Percentiles rank a stretch among this genome's conserved stretches.
Conservation (phyloP, 2,113 vertebrate genomes). For the Furnarius figulus region DNA sequence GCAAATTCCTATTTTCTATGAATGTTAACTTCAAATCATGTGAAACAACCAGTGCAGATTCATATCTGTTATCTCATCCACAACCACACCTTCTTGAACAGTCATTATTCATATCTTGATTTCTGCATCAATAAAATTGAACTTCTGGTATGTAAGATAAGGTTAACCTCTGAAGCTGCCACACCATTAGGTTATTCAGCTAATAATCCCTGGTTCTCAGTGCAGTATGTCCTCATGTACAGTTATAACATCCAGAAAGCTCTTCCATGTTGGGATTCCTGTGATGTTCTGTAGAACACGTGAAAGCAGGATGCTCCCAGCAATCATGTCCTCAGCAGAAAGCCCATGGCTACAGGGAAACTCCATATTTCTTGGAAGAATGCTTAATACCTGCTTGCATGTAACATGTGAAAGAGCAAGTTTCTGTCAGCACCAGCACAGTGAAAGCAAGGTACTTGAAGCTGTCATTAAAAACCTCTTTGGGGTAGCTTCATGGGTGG, state of each 20-base stretch:
- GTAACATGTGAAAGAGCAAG: not conserved
- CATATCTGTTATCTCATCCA: not conserved
- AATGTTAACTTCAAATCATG: not conserved
- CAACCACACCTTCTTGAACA: not conserved
- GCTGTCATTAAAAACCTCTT: not conserved
- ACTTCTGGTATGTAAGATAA: not conserved
- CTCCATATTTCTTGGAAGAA: not conserved
- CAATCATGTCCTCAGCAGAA: rapidly evolving
- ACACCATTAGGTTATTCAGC: not conserved
- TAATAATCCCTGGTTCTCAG: not conserved
- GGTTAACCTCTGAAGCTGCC: not conserved
- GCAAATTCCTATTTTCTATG: not conserved
- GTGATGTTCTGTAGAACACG: not conserved
- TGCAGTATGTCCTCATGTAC: not conserved
- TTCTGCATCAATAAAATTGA: not conserved
- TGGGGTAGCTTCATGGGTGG: not conserved
- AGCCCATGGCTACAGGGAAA: not conserved
- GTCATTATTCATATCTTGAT: not conserved
- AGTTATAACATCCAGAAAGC: not conserved
- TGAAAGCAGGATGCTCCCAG: not conserved
- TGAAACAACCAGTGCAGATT: not conserved
- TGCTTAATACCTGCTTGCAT: not conserved
- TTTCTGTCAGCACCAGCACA: not conserved
- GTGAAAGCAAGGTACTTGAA: not conserved
- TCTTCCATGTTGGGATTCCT: rapidly evolving